Base-by-base conservation (phyloP, 2,113 vertebrate genomes). In the Myrmecophaga tridactyla region DNA sequence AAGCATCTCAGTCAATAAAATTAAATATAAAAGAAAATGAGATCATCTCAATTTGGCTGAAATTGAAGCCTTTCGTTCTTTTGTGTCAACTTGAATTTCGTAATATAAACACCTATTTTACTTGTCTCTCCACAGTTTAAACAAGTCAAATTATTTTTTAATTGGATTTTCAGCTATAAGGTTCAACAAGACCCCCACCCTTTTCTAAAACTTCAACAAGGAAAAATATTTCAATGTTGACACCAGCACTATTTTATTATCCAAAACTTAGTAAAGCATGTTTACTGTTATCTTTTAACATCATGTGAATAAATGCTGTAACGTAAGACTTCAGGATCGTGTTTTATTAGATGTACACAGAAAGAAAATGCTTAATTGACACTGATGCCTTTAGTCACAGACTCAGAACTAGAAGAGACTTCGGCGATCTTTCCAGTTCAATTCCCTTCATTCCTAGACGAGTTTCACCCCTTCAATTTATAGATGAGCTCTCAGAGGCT, bases 61-160 rank as follows among this genome's bases (percentile, higher is more conserved):
- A 97, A 96, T 96, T 91, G 96, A 98, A 98, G 96, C 92, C 97
- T 96, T 95, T 97, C 72, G 94, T 94, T 98, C 97, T 97, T 98
- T 96, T 97, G 96, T 85, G 92, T 97, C 95, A 97, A 98, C 95
- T 98, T 98, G 94, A 94, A 90, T 97, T 95, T 96, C 92, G 96
- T 97, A 98, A 98, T 96, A 97, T 93, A 96, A 97, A 98, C 95
- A 97, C 96, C 97, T 97, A 95, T 98, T 97, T 95, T 85, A 97
- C 65, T 92, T 96, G 94, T 96, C 58, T 97, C 83, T 81, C 69
- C 51, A 94, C 58, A 95, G 86, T 90, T 97, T 90, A 89, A 87
- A 92, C 67, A 92, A 96, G 82, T 81, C 90, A 90, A 77, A 86
- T 97, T 96, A 88, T 73, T 95, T 96, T 95, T 89, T 65, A 78